A percentile compares a stretch with the other conserved stretches of the same genome.
These are phyloP conservation scores for Eupsittula cactorum DNA, from an alignment of 2,113 vertebrate species.

Conservation along the genomic window DNA sequence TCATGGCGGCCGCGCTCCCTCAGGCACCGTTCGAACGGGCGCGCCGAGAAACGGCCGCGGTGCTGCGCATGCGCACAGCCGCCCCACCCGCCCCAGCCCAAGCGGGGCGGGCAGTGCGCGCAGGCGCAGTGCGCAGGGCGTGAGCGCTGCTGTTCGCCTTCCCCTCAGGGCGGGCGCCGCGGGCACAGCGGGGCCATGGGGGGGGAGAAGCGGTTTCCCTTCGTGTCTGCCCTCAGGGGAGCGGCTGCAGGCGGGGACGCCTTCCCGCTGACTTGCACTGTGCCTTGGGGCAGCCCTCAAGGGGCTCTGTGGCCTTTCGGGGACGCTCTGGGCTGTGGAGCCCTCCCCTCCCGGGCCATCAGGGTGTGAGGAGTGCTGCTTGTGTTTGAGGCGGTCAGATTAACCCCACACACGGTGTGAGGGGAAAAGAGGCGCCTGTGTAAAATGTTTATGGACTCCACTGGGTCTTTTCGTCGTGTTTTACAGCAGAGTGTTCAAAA, in stretches of 20 bases:
- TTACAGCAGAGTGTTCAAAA: not conserved
- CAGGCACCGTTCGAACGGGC: slow-evolving; percentile 32
- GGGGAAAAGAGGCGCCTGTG: not conserved
- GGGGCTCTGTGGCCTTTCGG: not conserved
- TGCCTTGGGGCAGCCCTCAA: not conserved
- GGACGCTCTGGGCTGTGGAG: not conserved
- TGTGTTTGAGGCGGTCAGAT: not conserved
- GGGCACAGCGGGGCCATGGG: fast-evolving
- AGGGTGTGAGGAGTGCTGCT: fast-evolving
- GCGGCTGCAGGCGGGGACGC: fast-evolving
- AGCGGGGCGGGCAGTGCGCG: not conserved
- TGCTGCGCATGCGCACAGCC: not conserved
- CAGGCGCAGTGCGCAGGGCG: not conserved
- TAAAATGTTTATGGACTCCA: not conserved
- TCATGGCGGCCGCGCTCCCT: not conserved
- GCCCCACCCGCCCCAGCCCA: no score
- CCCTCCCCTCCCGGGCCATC: not conserved
- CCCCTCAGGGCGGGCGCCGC: fast-evolving
- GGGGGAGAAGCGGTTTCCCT: fast-evolving
- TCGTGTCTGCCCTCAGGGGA: no score
- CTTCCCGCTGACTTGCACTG: not conserved
- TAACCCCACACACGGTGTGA: fast-evolving
- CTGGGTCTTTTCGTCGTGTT: not conserved
- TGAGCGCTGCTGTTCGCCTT: fast-evolving
- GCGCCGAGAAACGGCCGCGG: not conserved